Evolutionary conservation across 2,888 invertebrate species (phyloP).

Genomic region (Drosophila tripunctata): DNA sequence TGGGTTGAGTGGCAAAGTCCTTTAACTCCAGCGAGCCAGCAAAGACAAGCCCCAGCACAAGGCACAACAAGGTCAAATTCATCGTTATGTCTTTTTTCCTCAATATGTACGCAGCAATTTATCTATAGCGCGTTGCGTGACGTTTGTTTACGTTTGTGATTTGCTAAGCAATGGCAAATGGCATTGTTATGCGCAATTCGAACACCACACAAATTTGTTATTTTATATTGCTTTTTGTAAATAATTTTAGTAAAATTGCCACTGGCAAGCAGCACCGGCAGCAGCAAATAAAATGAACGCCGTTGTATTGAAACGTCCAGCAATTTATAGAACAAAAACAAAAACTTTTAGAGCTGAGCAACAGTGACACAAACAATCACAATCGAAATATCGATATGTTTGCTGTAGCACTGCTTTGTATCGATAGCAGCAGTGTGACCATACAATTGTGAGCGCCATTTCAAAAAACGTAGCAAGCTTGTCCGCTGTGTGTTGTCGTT

Average conservation of each 20-base stretch:
- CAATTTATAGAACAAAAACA: conserved; percentile 61
- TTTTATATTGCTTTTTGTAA: background rate
- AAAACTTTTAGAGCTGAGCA: background rate
- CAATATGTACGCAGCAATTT: too few species aligned
- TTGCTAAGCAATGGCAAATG: conserved; percentile 14
- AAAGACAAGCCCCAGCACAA: conserved; percentile 31
- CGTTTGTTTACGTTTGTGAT: conserved; percentile 9
- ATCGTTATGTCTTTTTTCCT: background rate
- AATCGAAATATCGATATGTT: conserved; percentile 14
- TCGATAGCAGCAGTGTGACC: conserved; percentile 23
- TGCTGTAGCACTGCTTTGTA: background rate
- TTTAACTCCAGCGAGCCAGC: background rate
- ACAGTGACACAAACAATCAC: background rate
- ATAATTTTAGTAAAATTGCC: background rate
- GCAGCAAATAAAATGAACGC: conserved; percentile 22
- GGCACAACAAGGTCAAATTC: conserved; percentile 39
- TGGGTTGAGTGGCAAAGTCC: background rate
- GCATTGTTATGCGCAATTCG: conserved; percentile 1
- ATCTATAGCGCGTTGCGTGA: background rate
- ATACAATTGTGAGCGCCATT: background rate
- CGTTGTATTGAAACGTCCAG: conserved; percentile 34
- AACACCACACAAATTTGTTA: background rate
- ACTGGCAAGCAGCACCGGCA: conserved; percentile 11
- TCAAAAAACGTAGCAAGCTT: too few species aligned
- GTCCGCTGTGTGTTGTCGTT: too few species aligned